A percentile compares a stretch with the other conserved stretches of the same genome.
These are phyloP conservation scores for Alviniconcha strummeri DNA, from an alignment of 2,888 invertebrate genomes.

Conservation along the genomic window DNA sequence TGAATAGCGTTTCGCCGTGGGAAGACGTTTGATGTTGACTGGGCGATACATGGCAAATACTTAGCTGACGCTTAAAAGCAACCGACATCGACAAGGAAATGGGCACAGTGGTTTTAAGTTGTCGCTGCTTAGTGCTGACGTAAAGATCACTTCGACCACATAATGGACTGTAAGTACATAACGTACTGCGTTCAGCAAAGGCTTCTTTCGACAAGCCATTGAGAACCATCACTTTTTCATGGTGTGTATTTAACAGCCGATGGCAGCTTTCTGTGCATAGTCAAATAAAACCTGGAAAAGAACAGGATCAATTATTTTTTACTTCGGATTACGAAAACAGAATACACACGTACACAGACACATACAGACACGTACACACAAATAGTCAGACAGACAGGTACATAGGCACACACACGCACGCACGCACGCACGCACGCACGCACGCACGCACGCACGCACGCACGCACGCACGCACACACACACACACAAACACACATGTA, in stretches of 20 bases:
- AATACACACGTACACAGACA: slow-evolving; percentile 3
- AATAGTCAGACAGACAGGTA: neutral
- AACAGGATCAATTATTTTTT: neutral
- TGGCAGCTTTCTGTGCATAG: neutral
- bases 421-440: neutral
- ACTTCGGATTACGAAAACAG: neutral
- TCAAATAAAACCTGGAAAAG: neutral
- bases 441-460: slow-evolving; percentile 1
- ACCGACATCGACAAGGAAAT: too few species aligned
- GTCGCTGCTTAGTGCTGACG: too few species aligned
- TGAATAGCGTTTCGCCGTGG: too few species aligned
- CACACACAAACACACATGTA: neutral
- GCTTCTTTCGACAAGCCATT: too few species aligned
- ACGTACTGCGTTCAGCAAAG: too few species aligned
- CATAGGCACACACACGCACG: neutral
- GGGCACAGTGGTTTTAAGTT: too few species aligned
- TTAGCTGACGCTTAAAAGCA: too few species aligned
- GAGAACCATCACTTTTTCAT: too few species aligned
- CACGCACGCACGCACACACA: neutral
- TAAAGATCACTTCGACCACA: too few species aligned
- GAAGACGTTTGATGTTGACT: too few species aligned
- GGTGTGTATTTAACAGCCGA: neutral
- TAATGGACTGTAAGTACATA: too few species aligned
- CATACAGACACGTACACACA: neutral
- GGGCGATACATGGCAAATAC: too few species aligned